Percentiles rank a stretch among this genome's conserved stretches.
Conservation (phyloP, 2,888 invertebrate species). For the Oxyteleia sp. region DNA sequence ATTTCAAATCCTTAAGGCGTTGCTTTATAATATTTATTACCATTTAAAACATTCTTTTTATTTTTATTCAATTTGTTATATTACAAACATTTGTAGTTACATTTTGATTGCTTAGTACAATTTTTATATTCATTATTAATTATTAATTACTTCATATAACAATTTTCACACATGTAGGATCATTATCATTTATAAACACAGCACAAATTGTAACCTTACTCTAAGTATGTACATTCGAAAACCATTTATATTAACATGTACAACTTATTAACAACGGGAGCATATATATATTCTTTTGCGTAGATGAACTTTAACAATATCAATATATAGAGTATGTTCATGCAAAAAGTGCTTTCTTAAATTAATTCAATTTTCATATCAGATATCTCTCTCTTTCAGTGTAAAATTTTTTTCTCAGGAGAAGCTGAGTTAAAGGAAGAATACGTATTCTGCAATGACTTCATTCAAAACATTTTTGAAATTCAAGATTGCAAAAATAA, state of each 20-base stretch:
- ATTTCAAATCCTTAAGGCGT: too few species aligned
- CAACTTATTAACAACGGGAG: neutral
- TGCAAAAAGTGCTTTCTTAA: conserved; percentile 3
- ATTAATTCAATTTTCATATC: neutral
- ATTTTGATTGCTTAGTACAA: too few species aligned
- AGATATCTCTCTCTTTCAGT: conserved; percentile 47
- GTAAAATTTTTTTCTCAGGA: conserved; percentile 60
- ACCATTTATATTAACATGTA: neutral
- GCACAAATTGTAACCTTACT: too few species aligned
- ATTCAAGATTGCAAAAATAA: conserved; percentile 55
- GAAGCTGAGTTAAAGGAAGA: conserved; percentile 62
- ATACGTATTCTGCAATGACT: conserved; percentile 50
- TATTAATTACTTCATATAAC: too few species aligned
- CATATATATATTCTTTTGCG: neutral
- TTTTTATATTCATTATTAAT: too few species aligned
- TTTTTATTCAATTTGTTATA: too few species aligned
- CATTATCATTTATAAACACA: too few species aligned
- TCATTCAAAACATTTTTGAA: conserved; percentile 59
- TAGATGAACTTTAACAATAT: neutral
- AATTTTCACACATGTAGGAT: too few species aligned
- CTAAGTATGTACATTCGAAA: too few species aligned
- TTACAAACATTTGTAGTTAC: too few species aligned
- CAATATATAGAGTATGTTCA: neutral
- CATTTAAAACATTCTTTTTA: too few species aligned
- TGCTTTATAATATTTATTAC: too few species aligned